Base-by-base conservation (phyloP, 2,797 vertebrate species). In the Danio choprae region DNA sequence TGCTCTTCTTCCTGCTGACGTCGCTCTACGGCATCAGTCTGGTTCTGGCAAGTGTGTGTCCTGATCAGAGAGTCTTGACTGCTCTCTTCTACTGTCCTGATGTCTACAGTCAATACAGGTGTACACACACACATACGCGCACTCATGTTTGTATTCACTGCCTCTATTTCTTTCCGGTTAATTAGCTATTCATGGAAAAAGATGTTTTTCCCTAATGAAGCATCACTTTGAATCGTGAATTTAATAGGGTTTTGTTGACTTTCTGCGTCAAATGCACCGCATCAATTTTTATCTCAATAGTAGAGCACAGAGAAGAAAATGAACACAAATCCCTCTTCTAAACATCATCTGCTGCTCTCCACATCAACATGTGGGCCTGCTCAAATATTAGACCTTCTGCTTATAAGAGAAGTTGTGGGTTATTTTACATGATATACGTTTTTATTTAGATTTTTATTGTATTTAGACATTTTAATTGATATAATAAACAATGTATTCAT, bases 21-120 rank as follows among this genome's bases (percentile, higher is more conserved):
- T 96, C 97, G 0, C 73, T 96, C 75, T 98, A 96, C 0, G 97
- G 97, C 81, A 96, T 98, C 90, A 90, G 80, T 3, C 81, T 99
- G 93, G 97, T 97, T 77, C 91, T 99, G 89, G 91, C 88, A 76
- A 95, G 93, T 22, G 84, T 98, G 79, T 99, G 98, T 87, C 95
- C 92, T 2, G 91, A 86, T 0, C 94, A 94, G 87, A 91, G 89
- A 74, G 77, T 93, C 1, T 87, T 97, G 82, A 92, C 88, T 5
- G 95, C 94, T 6, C 89, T 99, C 81, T 89, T 99, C 89, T 98
- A 98, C 90, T 99, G 98, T 86, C 98, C 98, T 0, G 96, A 94
- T 43, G 96, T 96, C 87, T 99, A 99, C 90, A 81, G 90, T 85
- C 89, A 96, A 80, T 94, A 95, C 96, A 97, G 97, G 97, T 99